Conservation (phyloP, 2,797 vertebrate species). For the Galagoides demidoff region DNA sequence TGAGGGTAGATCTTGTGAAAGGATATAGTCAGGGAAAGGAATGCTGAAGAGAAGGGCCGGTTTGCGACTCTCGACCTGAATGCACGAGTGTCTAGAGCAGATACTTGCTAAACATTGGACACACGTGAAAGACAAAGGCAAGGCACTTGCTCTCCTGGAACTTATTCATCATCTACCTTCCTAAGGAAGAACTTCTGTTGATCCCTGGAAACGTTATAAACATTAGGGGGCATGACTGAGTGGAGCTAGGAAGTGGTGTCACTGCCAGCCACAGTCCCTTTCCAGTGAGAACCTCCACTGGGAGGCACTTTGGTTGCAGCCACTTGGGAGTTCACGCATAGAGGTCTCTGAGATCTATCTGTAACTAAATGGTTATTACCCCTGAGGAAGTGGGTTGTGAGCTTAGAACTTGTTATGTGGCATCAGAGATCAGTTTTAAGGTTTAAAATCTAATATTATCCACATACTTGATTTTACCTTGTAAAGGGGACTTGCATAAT, state of each 20-base stretch:
- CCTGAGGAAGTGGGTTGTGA: background rate
- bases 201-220: background rate
- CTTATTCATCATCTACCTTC: background rate
- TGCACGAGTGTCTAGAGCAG: background rate
- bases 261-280: background rate
- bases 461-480: slow-evolving; percentile 40
- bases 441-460: slow-evolving; percentile 32
- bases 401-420: background rate
- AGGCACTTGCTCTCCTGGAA: background rate
- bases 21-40: background rate
- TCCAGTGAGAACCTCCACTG: background rate
- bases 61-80: background rate
- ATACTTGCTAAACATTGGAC: background rate
- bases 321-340: background rate
- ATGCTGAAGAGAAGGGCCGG: background rate
- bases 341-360: background rate
- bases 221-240: background rate
- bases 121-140: background rate
- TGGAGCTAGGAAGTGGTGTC: background rate
- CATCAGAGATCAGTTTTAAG: background rate
- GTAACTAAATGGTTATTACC: background rate
- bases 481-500: background rate
- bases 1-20: background rate
- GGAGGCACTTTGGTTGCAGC: background rate
- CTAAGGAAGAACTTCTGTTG: background rate